phyloP scores from a whole-genome alignment of 2,113 vertebrate genomes.

The Hylia prasina region DNA sequence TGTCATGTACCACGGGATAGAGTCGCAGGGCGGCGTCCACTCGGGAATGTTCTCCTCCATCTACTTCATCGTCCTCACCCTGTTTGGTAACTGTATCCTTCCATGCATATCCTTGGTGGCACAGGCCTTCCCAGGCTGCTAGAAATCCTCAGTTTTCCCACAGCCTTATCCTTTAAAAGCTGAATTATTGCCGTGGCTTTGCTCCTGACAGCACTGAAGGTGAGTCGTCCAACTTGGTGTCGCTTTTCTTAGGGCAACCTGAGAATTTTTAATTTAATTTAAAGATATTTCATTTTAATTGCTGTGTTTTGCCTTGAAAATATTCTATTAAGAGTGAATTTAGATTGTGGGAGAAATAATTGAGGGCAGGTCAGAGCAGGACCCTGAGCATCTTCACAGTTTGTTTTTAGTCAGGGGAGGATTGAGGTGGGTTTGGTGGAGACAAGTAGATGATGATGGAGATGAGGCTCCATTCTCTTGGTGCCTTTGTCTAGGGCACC shows the following conservation, averaged over 20 bases:
- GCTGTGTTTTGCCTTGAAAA: neutral
- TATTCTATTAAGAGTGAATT: neutral
- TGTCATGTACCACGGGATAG: conserved; percentile 95
- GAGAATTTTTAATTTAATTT: neutral
- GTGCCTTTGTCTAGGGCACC: neutral
- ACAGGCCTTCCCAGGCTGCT: too few species aligned
- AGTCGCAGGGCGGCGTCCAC: conserved; percentile 89
- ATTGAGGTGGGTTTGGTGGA: neutral
- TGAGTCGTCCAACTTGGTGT: neutral
- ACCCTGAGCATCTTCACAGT: neutral
- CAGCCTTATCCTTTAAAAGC: neutral
- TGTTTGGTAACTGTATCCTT: conserved; percentile 99
- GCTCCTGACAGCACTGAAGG: neutral
- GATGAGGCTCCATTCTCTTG: neutral
- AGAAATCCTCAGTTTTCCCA: neutral
- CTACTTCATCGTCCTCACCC: conserved; percentile 93
- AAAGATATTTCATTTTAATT: neutral
- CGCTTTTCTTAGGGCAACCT: accelerated
- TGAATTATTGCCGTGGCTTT: neutral
- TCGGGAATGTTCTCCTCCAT: conserved; percentile 94
- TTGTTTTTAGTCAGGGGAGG: neutral
- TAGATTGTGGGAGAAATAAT: neutral
- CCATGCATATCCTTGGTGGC: too few species aligned
- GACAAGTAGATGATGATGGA: neutral
- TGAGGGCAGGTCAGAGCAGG: neutral